These are phyloP conservation scores for Canis aureus DNA, from an alignment of 2,113 vertebrate species.

Conservation along the genomic window DNA sequence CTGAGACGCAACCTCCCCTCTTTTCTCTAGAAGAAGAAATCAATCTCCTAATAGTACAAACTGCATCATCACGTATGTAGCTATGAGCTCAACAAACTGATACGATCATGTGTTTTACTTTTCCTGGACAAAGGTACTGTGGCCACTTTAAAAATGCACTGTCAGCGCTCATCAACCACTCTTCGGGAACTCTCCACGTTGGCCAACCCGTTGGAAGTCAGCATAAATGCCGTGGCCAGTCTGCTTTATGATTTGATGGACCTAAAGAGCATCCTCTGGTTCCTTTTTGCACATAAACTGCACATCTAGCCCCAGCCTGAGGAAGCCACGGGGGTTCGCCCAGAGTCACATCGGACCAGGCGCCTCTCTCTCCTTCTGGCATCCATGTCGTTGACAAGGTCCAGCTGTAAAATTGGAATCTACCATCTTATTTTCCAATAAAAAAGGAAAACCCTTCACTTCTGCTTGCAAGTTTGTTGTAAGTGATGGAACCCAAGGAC, in stretches of 20 bases:
- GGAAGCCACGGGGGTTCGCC: not conserved
- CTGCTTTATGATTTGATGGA: slow-evolving; percentile 21
- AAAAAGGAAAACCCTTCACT: not conserved
- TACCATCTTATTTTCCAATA: not conserved
- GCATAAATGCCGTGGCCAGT: not conserved
- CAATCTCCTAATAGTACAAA: not conserved
- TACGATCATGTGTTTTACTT: slow-evolving; percentile 27
- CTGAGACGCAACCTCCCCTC: not conserved
- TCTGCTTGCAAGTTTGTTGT: not conserved
- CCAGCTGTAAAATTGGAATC: not conserved
- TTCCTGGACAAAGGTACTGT: not conserved
- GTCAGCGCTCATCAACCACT: not conserved
- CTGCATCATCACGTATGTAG: not conserved
- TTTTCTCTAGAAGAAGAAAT: slow-evolving; percentile 35
- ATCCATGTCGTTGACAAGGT: not conserved
- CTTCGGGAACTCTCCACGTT: not conserved
- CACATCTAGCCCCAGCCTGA: not conserved
- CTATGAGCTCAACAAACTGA: not conserved
- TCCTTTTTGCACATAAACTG: not conserved
- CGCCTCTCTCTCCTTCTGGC: not conserved
- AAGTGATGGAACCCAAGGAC: not conserved
- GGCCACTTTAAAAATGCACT: not conserved
- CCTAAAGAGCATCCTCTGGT: not conserved
- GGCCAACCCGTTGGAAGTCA: not conserved
- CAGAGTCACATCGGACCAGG: not conserved